A percentile compares a stretch with the other conserved stretches of the same genome.
Conservation (phyloP, 2,797 vertebrate genomes). For the Dallia pectoralis region DNA sequence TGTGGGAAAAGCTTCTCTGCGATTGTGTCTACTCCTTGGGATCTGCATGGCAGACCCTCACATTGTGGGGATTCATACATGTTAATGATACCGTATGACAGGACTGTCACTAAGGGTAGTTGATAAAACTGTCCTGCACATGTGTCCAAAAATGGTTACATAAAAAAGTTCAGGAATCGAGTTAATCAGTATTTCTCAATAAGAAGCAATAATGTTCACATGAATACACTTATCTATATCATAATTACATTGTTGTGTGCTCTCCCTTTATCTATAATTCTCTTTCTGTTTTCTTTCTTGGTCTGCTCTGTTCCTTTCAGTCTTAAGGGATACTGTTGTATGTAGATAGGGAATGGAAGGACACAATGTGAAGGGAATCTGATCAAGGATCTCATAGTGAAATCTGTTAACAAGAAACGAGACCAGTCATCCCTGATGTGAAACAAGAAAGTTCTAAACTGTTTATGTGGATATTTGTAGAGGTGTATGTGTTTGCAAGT, state of each 20-base stretch:
- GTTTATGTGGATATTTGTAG: no score
- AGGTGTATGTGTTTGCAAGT: no score
- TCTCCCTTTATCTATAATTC: background rate
- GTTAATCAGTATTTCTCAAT: background rate
- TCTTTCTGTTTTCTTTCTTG: background rate
- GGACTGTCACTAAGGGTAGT: background rate
- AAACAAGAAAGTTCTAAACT: no score
- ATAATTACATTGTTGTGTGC: background rate
- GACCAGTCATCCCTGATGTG: background rate
- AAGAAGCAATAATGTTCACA: slow-evolving; percentile 3
- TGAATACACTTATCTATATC: slow-evolving; percentile 7
- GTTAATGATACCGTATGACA: background rate
- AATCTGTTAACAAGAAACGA: background rate
- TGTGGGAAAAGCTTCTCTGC: no score
- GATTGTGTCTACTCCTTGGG: no score
- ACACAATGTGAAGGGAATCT: background rate
- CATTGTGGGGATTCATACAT: no score
- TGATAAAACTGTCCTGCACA: background rate
- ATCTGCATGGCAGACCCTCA: no score
- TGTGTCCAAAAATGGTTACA: background rate
- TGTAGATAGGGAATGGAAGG: background rate
- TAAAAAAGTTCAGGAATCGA: slow-evolving; percentile 1
- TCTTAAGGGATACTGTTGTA: background rate
- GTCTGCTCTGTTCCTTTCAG: background rate
- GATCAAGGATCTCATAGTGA: slow-evolving; percentile 1